Conservation (phyloP, 2,797 vertebrate genomes). For the Rhodeus uyekii region DNA sequence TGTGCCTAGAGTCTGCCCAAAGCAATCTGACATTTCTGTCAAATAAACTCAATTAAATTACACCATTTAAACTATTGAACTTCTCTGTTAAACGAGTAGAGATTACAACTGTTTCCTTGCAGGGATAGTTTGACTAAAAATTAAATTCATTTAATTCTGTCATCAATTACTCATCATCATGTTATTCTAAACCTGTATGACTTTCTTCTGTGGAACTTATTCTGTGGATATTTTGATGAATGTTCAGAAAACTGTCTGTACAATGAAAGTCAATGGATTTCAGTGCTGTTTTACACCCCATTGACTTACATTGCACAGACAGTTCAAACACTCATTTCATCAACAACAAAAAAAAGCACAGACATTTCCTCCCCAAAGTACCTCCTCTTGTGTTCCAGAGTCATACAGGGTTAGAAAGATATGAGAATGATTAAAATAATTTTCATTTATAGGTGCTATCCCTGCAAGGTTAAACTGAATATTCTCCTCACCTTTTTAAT, state of each 20-base stretch:
- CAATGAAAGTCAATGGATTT: not conserved
- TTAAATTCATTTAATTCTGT: too few relatives aligned
- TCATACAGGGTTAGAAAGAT: not conserved
- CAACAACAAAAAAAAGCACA: not conserved
- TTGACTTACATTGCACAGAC: not conserved
- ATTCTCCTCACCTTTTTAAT: not conserved
- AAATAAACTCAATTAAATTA: not conserved
- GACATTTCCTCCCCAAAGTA: not conserved
- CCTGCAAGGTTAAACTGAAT: conserved; percentile 19
- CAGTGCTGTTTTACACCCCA: too few relatives aligned
- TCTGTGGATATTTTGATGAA: not conserved
- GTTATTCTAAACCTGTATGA: not conserved
- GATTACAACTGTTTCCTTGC: not conserved
- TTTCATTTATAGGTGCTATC: not conserved
- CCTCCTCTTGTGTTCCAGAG: not conserved
- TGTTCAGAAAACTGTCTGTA: not conserved
- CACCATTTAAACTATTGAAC: not conserved
- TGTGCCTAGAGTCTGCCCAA: not conserved
- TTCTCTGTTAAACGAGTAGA: conserved; percentile 3
- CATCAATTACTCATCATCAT: not conserved
- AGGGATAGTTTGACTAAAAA: too few relatives aligned
- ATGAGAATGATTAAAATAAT: not conserved
- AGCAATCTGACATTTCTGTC: conserved; percentile 17
- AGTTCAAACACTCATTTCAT: too few relatives aligned
- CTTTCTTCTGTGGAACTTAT: not conserved